Evolutionary conservation across 1,140 invertebrate genomes (phyloP).

Genomic region (Eubasilissa regina): DNA sequence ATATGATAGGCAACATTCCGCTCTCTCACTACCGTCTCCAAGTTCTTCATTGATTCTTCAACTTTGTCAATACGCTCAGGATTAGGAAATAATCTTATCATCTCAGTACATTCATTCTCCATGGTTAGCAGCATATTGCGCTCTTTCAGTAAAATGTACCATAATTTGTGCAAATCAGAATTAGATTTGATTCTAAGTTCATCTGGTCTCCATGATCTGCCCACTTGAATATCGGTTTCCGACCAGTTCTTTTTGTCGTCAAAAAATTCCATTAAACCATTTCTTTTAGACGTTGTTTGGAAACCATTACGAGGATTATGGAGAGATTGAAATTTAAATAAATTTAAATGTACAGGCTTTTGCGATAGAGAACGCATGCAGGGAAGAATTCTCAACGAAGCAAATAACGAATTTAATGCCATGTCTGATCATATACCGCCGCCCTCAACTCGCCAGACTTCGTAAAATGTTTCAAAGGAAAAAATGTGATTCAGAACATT

Average conservation of each 20-base stretch:
- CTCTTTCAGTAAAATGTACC: conserved; percentile 97
- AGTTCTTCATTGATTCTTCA: conserved; percentile 95
- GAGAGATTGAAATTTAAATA: background rate
- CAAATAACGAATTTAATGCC: conserved; percentile 30
- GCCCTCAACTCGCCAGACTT: background rate
- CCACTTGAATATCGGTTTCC: conserved; percentile 83
- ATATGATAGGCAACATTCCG: conserved; percentile 92
- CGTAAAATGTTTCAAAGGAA: conserved; percentile 3
- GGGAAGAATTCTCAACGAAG: conserved; percentile 19
- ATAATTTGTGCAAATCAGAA: conserved; percentile 96
- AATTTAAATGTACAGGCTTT: conserved; percentile 5
- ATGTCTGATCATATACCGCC: background rate
- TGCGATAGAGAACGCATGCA: background rate
- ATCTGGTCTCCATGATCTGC: conserved; percentile 91
- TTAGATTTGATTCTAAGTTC: conserved; percentile 97
- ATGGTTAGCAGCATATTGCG: conserved; percentile 97
- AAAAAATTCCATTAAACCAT: conserved; percentile 92
- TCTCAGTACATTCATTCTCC: conserved; percentile 86
- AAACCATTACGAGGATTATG: conserved; percentile 50
- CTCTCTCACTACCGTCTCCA: conserved; percentile 93
- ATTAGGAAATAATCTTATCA: conserved; percentile 87
- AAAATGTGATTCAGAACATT: too few species aligned
- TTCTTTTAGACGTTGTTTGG: conserved; percentile 67
- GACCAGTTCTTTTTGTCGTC: conserved; percentile 92
- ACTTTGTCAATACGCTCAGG: conserved; percentile 97